Evolutionary conservation across 2,797 vertebrate genomes (phyloP).

Genomic region (Phrynocephalus forsythii): DNA sequence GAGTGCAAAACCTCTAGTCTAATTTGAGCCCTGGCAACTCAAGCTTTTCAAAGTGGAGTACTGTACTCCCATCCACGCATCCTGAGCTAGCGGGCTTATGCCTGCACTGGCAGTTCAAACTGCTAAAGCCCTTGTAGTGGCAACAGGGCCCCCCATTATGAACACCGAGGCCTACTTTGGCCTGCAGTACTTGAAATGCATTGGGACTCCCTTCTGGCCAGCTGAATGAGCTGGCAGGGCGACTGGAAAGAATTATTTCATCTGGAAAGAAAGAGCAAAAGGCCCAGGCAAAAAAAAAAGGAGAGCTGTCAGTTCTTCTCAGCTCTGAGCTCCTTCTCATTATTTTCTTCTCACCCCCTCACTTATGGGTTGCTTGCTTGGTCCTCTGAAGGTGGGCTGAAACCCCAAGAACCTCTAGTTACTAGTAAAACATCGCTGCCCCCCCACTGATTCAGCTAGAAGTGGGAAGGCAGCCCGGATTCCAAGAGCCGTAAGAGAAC

Average conservation of each 20-base stretch:
- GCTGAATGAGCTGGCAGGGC: conserved; percentile 52
- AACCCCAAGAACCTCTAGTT: background rate
- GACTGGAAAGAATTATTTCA: conserved; percentile 68
- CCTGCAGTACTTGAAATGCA: conserved; percentile 28
- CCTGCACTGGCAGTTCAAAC: background rate
- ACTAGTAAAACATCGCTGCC: background rate
- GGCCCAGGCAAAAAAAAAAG: conserved; percentile 2
- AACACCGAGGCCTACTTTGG: conserved; percentile 22
- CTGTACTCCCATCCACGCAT: background rate
- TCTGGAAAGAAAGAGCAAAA: conserved; percentile 45
- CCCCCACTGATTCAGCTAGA: background rate
- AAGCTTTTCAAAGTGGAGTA: background rate
- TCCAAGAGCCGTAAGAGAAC: background rate
- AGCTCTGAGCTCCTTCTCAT: background rate
- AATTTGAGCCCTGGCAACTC: background rate
- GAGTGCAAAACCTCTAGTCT: background rate
- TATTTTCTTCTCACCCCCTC: background rate
- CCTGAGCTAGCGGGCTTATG: background rate
- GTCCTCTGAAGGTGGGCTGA: background rate
- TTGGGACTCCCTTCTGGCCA: conserved; percentile 37
- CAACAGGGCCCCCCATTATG: background rate
- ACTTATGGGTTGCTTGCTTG: background rate
- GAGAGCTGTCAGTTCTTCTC: background rate
- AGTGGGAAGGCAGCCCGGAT: background rate
- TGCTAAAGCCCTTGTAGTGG: background rate